A percentile compares a stretch with the other conserved stretches of the same genome.
phyloP scores from a whole-genome alignment of 1,140 invertebrate species.

The Lasaia peninsularis region DNA sequence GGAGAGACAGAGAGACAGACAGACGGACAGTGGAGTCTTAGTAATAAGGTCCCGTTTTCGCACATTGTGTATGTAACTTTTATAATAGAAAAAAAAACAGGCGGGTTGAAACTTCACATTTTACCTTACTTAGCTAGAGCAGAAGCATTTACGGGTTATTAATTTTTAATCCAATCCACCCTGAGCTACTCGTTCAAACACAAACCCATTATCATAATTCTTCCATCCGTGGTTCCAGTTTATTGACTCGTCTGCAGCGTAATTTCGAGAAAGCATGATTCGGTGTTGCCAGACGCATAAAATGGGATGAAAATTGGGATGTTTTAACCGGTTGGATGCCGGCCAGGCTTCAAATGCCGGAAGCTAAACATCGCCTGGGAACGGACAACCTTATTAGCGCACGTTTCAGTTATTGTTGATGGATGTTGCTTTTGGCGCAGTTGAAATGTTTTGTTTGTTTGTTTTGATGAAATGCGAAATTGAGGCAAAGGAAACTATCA shows the following conservation, averaged over 20 bases:
- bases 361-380: constrained; percentile 15
- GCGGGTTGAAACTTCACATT: too few species aligned
- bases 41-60: too few species aligned
- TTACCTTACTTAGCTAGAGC: neutral
- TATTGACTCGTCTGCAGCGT: constrained; percentile 28
- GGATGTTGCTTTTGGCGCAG: neutral
- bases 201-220: constrained; percentile 23
- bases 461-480: too few species aligned
- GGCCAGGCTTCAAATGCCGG: constrained; percentile 24
- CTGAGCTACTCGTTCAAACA: neutral
- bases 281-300: constrained; percentile 48
- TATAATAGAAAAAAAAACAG: too few species aligned
- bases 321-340: constrained; percentile 23
- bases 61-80: too few species aligned
- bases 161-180: neutral
- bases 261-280: constrained; percentile 34
- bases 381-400: constrained; percentile 8
- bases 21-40: too few species aligned
- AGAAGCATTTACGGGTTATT: neutral
- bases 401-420: constrained; percentile 6
- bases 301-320: constrained; percentile 28
- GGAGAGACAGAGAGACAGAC: too few species aligned
- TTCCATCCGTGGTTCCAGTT: constrained; percentile 20
- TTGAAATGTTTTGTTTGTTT: neutral
- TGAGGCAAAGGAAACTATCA: too few species aligned